Evolutionary conservation across 1,140 invertebrate species (phyloP).

Genomic region (Drosophila lacteicornis): DNA sequence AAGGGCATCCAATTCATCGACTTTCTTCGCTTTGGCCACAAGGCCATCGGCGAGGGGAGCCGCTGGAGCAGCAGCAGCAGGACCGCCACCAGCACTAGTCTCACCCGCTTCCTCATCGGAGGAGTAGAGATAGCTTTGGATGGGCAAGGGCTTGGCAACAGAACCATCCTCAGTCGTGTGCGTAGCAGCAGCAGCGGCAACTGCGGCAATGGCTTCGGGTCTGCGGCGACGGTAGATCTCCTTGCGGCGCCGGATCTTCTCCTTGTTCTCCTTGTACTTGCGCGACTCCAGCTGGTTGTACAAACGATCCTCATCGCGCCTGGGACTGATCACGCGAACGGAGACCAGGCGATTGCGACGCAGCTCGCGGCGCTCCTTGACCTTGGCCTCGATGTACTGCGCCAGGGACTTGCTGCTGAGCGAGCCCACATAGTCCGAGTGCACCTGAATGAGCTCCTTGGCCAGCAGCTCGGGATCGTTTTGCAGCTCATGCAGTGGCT

Average conservation of each 20-base stretch:
- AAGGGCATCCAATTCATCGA: slow-evolving; percentile 64
- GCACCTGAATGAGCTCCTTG: slow-evolving; percentile 42
- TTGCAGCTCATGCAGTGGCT: slow-evolving; percentile 34
- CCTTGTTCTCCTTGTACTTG: slow-evolving; percentile 91
- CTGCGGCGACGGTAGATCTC: slow-evolving; percentile 86
- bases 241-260: slow-evolving; percentile 90
- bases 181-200: slow-evolving; percentile 34
- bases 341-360: slow-evolving; percentile 86
- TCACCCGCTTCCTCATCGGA: slow-evolving; percentile 70
- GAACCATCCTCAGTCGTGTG: slow-evolving; percentile 40
- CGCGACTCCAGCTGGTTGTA: slow-evolving; percentile 89
- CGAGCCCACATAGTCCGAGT: slow-evolving; percentile 39
- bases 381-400: slow-evolving; percentile 57
- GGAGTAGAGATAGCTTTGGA: slow-evolving; percentile 74
- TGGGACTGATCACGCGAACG: slow-evolving; percentile 90
- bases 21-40: slow-evolving; percentile 63
- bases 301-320: slow-evolving; percentile 90
- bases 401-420: slow-evolving; percentile 45
- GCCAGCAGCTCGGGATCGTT: slow-evolving; percentile 35
- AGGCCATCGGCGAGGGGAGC: slow-evolving; percentile 17
- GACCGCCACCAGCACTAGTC: background rate
- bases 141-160: slow-evolving; percentile 44
- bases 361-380: slow-evolving; percentile 57
- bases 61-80: background rate
- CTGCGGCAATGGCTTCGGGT: slow-evolving; percentile 18